A percentile compares a stretch with the other conserved stretches of the same genome.
Evolutionary conservation across 2,797 vertebrate genomes (phyloP).

Genomic region (Tympanoctomys barrerae): DNA sequence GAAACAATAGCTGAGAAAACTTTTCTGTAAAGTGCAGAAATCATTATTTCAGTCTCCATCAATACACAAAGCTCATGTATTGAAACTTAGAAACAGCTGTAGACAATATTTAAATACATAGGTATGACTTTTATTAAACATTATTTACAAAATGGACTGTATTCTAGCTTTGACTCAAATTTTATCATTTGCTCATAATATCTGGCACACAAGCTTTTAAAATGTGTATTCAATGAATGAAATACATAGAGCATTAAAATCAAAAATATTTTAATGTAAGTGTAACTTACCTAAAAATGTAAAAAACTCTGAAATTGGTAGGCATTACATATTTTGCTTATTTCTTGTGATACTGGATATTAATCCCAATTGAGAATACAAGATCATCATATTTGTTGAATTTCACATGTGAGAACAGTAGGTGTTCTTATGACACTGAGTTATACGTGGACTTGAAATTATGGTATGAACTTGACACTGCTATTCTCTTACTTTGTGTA

Average conservation of each 20-base stretch:
- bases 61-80: too few species aligned
- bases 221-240: slow-evolving; percentile 33
- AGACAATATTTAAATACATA: not conserved
- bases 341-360: not conserved
- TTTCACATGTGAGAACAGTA: not conserved
- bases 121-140: not conserved
- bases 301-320: not conserved
- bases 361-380: not conserved
- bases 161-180: not conserved
- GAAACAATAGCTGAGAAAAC: not conserved
- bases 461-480: not conserved
- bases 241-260: not conserved
- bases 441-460: not conserved
- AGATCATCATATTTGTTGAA: not conserved
- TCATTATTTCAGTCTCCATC: not conserved
- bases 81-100: not conserved
- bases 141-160: not conserved
- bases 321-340: not conserved
- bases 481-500: not conserved
- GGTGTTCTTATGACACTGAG: not conserved
- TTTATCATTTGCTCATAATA: not conserved
- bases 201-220: not conserved
- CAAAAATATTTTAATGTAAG: not conserved
- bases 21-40: not conserved
- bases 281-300: not conserved